Percentiles rank a stretch among this genome's conserved stretches.
Evolutionary conservation across 2,888 invertebrate species (phyloP).

Genomic region (Mechanitis messenoides): DNA sequence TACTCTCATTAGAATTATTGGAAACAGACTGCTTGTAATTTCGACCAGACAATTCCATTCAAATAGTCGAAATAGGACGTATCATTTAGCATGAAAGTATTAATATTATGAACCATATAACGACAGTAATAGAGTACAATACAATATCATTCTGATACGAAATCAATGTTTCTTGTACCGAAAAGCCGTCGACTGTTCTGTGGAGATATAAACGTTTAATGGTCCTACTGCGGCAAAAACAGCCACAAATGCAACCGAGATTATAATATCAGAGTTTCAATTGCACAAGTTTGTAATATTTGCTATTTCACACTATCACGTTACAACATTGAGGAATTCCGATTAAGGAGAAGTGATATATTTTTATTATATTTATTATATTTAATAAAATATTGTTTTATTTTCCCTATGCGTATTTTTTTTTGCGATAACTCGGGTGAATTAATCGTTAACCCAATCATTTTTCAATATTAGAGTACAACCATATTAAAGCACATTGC

Average conservation of each 20-base stretch:
- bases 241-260: slow-evolving; percentile 60
- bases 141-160: slow-evolving; percentile 16
- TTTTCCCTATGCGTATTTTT: no score
- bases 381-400: no score
- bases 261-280: slow-evolving; percentile 72
- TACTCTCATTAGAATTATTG: neutral
- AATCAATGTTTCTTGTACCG: slow-evolving; percentile 34
- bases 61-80: slow-evolving; percentile 7
- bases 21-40: slow-evolving; percentile 12
- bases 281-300: slow-evolving; percentile 71
- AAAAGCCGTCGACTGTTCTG: slow-evolving; percentile 45
- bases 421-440: no score
- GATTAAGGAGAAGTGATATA: slow-evolving; percentile 22
- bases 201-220: slow-evolving; percentile 59
- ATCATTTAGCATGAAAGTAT: slow-evolving; percentile 6
- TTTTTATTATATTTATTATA: neutral
- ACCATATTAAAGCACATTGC: no score
- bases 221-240: slow-evolving; percentile 58
- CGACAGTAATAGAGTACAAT: slow-evolving; percentile 12
- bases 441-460: no score
- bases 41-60: slow-evolving; percentile 19
- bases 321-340: slow-evolving; percentile 30
- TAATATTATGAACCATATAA: slow-evolving; percentile 13
- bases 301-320: slow-evolving; percentile 63
- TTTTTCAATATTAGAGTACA: no score